phyloP scores from a whole-genome alignment of 1,140 invertebrate species.

The Nasonia vitripennis region DNA sequence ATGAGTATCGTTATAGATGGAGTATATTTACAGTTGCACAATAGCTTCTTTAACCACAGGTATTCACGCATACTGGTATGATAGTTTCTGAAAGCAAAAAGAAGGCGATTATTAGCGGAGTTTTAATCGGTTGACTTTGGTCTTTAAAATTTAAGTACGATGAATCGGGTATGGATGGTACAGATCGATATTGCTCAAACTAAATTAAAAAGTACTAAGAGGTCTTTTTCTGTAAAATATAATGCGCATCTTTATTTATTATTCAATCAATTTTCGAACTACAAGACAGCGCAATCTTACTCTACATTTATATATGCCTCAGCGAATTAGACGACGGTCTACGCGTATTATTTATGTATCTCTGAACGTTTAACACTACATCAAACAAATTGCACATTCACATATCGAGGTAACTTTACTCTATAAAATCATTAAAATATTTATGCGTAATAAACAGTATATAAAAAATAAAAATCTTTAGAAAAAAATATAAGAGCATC shows the following conservation, averaged over 20 bases:
- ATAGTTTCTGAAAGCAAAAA: conserved; percentile 40
- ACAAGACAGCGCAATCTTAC: not conserved
- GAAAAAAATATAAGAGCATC: not conserved
- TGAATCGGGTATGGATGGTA: not conserved
- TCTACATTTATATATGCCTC: not conserved
- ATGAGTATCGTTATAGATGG: conserved; percentile 7
- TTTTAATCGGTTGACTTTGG: not conserved
- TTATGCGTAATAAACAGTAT: not conserved
- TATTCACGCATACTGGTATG: conserved; percentile 38
- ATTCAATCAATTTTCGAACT: not conserved
- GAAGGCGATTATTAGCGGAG: not conserved
- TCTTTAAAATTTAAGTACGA: not conserved
- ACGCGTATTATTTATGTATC: too few species aligned
- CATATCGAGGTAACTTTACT: too few species aligned
- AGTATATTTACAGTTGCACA: conserved; percentile 30
- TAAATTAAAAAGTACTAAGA: not conserved
- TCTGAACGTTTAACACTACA: too few species aligned
- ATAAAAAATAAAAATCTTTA: not conserved
- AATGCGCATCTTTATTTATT: too few species aligned
- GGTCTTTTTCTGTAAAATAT: too few species aligned
- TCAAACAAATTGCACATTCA: too few species aligned
- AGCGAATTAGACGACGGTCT: too few species aligned
- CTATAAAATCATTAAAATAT: too few species aligned
- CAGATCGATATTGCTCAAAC: not conserved
- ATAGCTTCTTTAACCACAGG: conserved; percentile 32